Evolutionary conservation across 2,797 vertebrate genomes (phyloP).

Genomic region (Notamacropus eugenii): DNA sequence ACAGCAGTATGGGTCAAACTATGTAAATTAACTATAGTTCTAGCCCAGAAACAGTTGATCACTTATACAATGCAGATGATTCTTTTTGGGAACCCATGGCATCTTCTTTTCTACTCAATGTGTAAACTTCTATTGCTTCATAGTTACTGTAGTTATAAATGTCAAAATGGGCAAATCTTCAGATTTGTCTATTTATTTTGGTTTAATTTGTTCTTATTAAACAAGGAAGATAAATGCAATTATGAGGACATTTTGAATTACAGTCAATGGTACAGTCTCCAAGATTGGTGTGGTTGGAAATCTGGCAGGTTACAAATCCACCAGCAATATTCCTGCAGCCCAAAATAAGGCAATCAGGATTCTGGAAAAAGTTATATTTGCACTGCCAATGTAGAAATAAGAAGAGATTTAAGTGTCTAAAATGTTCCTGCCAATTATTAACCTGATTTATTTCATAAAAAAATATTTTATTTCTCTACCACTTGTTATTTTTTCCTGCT

Average conservation of each 20-base stretch:
- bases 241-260: constrained; percentile 76
- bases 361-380: constrained; percentile 79
- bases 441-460: constrained; percentile 71
- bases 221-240: constrained; percentile 80
- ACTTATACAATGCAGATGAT: constrained; percentile 65
- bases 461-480: constrained; percentile 62
- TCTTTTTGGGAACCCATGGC: constrained; percentile 3
- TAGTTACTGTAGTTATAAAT: constrained; percentile 75
- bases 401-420: constrained; percentile 70
- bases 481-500: constrained; percentile 55
- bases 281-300: constrained; percentile 69
- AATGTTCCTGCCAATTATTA: constrained; percentile 66
- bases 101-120: constrained; percentile 10
- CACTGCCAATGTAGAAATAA: constrained; percentile 69
- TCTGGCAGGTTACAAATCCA: constrained; percentile 85
- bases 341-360: constrained; percentile 82
- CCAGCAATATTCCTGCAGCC: constrained; percentile 74
- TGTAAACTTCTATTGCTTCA: constrained; percentile 65
- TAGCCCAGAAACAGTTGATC: constrained; percentile 72
- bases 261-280: constrained; percentile 77
- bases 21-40: constrained; percentile 70
- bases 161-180: constrained; percentile 76
- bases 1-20: constrained; percentile 71
- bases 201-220: constrained; percentile 79
- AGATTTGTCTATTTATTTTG: constrained; percentile 74